Evolutionary conservation across 2,888 invertebrate species (phyloP).

Genomic region (Prenolepis imparis): DNA sequence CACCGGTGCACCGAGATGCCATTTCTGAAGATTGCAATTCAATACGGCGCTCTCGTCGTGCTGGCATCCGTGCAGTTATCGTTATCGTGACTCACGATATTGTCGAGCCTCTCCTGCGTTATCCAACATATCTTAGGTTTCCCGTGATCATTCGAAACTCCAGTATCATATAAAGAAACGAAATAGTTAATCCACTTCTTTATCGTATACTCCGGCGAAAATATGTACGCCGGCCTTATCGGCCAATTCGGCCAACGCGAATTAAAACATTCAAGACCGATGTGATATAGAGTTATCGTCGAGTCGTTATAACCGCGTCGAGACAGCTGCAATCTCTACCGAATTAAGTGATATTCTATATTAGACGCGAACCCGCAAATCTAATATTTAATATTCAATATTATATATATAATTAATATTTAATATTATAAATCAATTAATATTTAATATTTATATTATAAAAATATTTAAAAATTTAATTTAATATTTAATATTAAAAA

Average conservation of each 20-base stretch:
- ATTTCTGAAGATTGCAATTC: constrained; percentile 73
- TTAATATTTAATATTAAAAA: background rate
- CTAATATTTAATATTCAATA: too few relatives aligned
- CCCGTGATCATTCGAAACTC: constrained; percentile 61
- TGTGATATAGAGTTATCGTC: constrained; percentile 35
- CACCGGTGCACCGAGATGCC: constrained; percentile 52
- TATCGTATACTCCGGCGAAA: constrained; percentile 52
- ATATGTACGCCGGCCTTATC: constrained; percentile 61
- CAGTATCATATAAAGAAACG: constrained; percentile 71
- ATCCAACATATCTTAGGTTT: constrained; percentile 60
- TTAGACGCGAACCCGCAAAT: background rate
- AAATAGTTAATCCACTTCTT: constrained; percentile 69
- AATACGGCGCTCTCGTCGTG: constrained; percentile 66
- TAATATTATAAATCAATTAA: background rate
- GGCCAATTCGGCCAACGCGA: constrained; percentile 50
- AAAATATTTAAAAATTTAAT: background rate
- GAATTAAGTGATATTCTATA: background rate
- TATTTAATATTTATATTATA: too few relatives aligned
- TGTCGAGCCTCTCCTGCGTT: constrained; percentile 58
- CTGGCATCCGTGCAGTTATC: constrained; percentile 71
- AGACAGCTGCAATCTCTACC: background rate
- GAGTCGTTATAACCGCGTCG: background rate
- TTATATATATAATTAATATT: background rate
- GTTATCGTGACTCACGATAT: constrained; percentile 74
- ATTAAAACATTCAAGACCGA: constrained; percentile 35